Conservation (phyloP, 2,888 invertebrate genomes). For the Nomada fabriciana region DNA sequence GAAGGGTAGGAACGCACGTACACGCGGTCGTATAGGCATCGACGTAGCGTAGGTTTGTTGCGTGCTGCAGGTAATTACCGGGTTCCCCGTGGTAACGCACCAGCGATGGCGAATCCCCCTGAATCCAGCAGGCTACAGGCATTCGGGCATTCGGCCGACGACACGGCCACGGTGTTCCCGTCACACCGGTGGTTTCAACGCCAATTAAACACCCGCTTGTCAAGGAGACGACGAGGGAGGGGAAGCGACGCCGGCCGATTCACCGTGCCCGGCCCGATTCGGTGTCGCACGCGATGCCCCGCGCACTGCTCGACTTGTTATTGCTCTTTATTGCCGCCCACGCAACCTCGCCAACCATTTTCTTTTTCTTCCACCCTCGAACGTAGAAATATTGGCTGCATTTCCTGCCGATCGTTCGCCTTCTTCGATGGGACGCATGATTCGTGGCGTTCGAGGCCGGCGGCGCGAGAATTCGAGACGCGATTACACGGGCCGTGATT, state of each 20-base stretch:
- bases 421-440: too few species aligned
- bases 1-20: conserved; percentile 14
- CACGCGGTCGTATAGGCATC: conserved; percentile 36
- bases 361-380: not conserved
- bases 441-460: too few species aligned
- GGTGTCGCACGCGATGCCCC: conserved; percentile 82
- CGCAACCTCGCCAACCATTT: not conserved
- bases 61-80: conserved; percentile 83
- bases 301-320: conserved; percentile 76
- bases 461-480: conserved; percentile 53
- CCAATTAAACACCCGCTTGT: conserved; percentile 85
- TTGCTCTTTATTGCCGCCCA: conserved; percentile 79
- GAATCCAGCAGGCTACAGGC: conserved; percentile 77
- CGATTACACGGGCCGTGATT: conserved; percentile 43
- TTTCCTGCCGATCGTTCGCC: too few species aligned
- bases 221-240: conserved; percentile 77
- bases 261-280: conserved; percentile 75
- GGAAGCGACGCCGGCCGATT: conserved; percentile 54
- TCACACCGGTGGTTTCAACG: conserved; percentile 85
- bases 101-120: conserved; percentile 80
- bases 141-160: conserved; percentile 82
- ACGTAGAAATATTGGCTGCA: too few species aligned
- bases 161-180: conserved; percentile 82
- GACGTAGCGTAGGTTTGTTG: conserved; percentile 71
- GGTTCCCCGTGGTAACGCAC: conserved; percentile 79